Evolutionary conservation across 2,888 invertebrate genomes (phyloP).

Genomic region (Ditula angustiorana): DNA sequence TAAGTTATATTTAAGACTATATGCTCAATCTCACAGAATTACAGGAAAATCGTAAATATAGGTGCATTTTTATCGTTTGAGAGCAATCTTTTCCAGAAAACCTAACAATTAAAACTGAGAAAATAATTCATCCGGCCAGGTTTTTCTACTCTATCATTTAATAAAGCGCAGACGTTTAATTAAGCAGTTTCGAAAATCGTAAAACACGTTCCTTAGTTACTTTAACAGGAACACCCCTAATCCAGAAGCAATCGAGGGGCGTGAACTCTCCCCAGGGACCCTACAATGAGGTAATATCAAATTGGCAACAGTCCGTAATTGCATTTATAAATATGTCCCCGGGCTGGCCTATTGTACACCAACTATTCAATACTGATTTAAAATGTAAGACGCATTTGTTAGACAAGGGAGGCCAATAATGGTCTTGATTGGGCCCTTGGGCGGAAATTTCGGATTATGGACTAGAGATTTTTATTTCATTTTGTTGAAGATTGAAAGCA

Average conservation of each 20-base stretch:
- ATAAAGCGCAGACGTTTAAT: slow-evolving; percentile 28
- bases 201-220: slow-evolving; percentile 16
- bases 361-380: slow-evolving; percentile 36
- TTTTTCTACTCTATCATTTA: not conserved
- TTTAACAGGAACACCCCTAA: slow-evolving; percentile 30
- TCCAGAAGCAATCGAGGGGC: slow-evolving; percentile 45
- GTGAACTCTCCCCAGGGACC: slow-evolving; percentile 54
- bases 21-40: no score
- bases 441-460: slow-evolving; percentile 18
- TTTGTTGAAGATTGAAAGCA: no score
- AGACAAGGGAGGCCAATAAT: slow-evolving; percentile 26
- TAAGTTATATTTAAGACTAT: no score
- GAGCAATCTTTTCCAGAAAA: no score
- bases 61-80: no score
- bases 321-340: slow-evolving; percentile 51
- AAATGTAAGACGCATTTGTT: slow-evolving; percentile 36
- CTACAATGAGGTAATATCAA: slow-evolving; percentile 65
- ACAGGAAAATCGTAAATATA: no score
- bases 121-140: no score
- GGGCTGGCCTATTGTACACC: slow-evolving; percentile 20
- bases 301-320: slow-evolving; percentile 73
- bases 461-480: not conserved
- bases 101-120: no score
- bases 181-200: slow-evolving; percentile 25
- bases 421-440: slow-evolving; percentile 23